Percentiles rank a stretch among this genome's conserved stretches.
Evolutionary conservation across 1,140 invertebrate species (phyloP).

Genomic region (Megalopta genalis): DNA sequence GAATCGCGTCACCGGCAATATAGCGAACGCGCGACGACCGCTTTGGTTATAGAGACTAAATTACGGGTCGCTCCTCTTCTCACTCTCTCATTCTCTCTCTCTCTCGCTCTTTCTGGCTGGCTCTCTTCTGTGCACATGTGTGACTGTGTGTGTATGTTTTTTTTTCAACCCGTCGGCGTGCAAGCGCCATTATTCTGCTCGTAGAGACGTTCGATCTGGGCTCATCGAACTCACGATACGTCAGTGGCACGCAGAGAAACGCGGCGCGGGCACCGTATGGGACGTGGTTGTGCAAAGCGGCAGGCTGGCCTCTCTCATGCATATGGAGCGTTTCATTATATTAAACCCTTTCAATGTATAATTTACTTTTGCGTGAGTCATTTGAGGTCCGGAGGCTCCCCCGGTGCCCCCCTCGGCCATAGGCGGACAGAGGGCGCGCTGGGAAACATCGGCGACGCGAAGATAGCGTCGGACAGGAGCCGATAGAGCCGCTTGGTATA

Average conservation of each 20-base stretch:
- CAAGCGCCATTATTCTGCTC: conserved; percentile 60
- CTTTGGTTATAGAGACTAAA: conserved; percentile 62
- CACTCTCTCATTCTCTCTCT: too few relatives aligned
- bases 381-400: conserved; percentile 76
- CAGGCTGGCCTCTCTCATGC: conserved; percentile 80
- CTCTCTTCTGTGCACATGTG: conserved; percentile 1
- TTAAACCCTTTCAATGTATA: conserved; percentile 85
- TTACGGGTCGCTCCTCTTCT: conserved; percentile 43
- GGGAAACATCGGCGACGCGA: conserved; percentile 66
- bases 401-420: conserved; percentile 22
- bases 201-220: conserved; percentile 64
- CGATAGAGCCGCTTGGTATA: conserved; percentile 67
- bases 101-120: not conserved
- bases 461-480: conserved; percentile 62
- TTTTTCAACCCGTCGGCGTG: conserved; percentile 46
- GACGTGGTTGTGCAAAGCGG: conserved; percentile 69
- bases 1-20: conserved; percentile 47
- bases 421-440: conserved; percentile 50
- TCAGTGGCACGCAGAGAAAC: conserved; percentile 73
- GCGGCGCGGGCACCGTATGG: conserved; percentile 68
- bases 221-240: conserved; percentile 72
- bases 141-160: conserved; percentile 1
- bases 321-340: conserved; percentile 86
- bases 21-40: conserved; percentile 53
- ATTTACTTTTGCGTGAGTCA: conserved; percentile 86